A percentile compares a stretch with the other conserved stretches of the same genome.
These are phyloP conservation scores for Eupsilia transversa DNA, from an alignment of 2,888 invertebrate genomes.

Conservation along the genomic window DNA sequence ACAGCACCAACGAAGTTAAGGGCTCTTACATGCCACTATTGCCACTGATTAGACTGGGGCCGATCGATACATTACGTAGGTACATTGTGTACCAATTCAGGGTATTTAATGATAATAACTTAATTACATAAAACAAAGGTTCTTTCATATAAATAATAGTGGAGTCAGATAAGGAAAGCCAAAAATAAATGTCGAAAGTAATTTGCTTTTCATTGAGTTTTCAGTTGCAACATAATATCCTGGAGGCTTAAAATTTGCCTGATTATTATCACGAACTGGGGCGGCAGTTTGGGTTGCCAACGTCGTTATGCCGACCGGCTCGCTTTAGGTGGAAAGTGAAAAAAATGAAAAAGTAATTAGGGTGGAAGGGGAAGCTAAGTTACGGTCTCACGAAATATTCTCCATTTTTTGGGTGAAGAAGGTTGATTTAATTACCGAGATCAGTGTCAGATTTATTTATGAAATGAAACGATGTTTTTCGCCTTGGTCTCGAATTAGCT, in stretches of 20 bases:
- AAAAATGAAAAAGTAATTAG: constrained; percentile 66
- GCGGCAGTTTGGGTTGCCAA: constrained; percentile 38
- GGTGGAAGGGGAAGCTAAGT: constrained; percentile 40
- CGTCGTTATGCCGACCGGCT: constrained; percentile 50
- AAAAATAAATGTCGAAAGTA: constrained; percentile 8
- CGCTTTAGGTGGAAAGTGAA: constrained; percentile 49
- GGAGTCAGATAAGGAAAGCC: background rate
- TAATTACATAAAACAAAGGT: constrained; percentile 14
- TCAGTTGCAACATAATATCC: constrained; percentile 30
- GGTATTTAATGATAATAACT: constrained; percentile 6
- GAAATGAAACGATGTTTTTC: constrained; percentile 15
- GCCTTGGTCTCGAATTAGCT: background rate
- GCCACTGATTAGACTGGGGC: constrained; percentile 6
- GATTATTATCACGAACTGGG: constrained; percentile 56
- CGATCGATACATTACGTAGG: constrained; percentile 26
- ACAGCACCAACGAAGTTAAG: constrained; percentile 36
- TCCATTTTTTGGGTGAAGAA: constrained; percentile 36
- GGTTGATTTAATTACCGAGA: constrained; percentile 56
- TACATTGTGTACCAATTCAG: constrained; percentile 3
- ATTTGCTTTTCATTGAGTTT: constrained; percentile 29
- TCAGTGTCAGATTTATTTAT: constrained; percentile 40
- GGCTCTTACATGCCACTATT: background rate
- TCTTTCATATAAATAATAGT: background rate
- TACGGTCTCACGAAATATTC: constrained; percentile 47
- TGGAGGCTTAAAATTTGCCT: constrained; percentile 48